Evolutionary conservation across 1,140 invertebrate genomes (phyloP).

Genomic region (Lineus longissimus): DNA sequence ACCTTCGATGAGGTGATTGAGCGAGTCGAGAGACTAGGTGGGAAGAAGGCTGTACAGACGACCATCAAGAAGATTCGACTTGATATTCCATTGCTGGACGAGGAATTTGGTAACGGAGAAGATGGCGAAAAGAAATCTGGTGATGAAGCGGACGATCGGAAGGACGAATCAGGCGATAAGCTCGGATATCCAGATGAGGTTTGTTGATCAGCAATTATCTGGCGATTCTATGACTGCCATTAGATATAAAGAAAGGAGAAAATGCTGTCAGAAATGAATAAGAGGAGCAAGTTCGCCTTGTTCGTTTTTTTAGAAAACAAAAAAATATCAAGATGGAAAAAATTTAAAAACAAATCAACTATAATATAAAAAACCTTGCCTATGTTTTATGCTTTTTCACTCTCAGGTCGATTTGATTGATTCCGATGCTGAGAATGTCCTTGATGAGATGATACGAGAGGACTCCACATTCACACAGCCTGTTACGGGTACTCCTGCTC

Average conservation of each 20-base stretch:
- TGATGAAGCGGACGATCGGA: slow-evolving; percentile 9
- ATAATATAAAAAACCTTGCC: too few relatives aligned
- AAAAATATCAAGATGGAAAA: too few relatives aligned
- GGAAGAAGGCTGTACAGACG: slow-evolving; percentile 51
- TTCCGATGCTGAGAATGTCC: slow-evolving; percentile 25
- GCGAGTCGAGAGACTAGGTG: slow-evolving; percentile 74
- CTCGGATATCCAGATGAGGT: background rate
- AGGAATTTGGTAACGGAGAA: slow-evolving; percentile 30
- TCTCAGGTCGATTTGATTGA: slow-evolving; percentile 28
- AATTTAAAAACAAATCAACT: too few relatives aligned
- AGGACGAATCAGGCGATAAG: background rate
- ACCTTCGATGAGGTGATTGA: slow-evolving; percentile 80
- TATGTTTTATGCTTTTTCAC: slow-evolving; percentile 31
- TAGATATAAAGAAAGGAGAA: slow-evolving; percentile 22
- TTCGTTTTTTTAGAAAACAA: too few relatives aligned
- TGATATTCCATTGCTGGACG: slow-evolving; percentile 58
- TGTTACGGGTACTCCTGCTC: background rate
- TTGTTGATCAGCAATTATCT: slow-evolving; percentile 28
- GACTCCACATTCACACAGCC: background rate
- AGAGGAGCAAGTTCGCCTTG: too few relatives aligned
- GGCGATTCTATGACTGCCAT: slow-evolving; percentile 31
- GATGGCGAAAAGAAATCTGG: slow-evolving; percentile 24
- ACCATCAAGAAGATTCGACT: slow-evolving; percentile 61
- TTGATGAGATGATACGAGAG: slow-evolving; percentile 13
- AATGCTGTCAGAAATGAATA: too few relatives aligned